phyloP scores from a whole-genome alignment of 2,888 invertebrate genomes.

The Fissipunctia ypsillon region DNA sequence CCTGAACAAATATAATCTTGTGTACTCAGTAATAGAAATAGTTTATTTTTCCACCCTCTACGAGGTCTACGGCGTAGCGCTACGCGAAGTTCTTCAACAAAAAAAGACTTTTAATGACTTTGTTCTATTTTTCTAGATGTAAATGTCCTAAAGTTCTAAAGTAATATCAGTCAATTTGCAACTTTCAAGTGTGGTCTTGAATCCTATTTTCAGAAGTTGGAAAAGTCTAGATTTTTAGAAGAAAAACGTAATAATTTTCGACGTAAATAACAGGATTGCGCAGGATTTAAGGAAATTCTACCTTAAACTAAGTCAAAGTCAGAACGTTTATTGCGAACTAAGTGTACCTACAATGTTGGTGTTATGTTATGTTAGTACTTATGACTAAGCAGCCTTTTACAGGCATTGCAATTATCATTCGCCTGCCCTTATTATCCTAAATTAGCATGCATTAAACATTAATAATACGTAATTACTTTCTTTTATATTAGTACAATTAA shows the following conservation, averaged over 20 bases:
- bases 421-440: too few species aligned
- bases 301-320: too few species aligned
- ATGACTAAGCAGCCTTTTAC: too few species aligned
- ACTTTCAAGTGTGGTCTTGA: slow-evolving; percentile 48
- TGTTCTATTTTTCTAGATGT: slow-evolving; percentile 57
- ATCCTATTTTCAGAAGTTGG: slow-evolving; percentile 33
- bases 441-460: too few species aligned
- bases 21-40: slow-evolving; percentile 57
- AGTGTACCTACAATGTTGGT: too few species aligned
- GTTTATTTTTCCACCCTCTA: slow-evolving; percentile 53
- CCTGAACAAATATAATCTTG: slow-evolving; percentile 56
- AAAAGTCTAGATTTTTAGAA: slow-evolving; percentile 6
- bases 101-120: slow-evolving; percentile 59
- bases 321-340: too few species aligned
- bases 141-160: slow-evolving; percentile 53
- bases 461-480: too few species aligned
- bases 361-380: too few species aligned
- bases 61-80: slow-evolving; percentile 62
- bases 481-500: too few species aligned
- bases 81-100: slow-evolving; percentile 45
- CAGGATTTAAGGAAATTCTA: background rate
- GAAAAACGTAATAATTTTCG: slow-evolving; percentile 11
- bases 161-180: slow-evolving; percentile 56
- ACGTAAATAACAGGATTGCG: slow-evolving; percentile 7
- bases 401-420: too few species aligned